Evolutionary conservation across 2,888 invertebrate species (phyloP).

Genomic region (Luperina nickerlii): DNA sequence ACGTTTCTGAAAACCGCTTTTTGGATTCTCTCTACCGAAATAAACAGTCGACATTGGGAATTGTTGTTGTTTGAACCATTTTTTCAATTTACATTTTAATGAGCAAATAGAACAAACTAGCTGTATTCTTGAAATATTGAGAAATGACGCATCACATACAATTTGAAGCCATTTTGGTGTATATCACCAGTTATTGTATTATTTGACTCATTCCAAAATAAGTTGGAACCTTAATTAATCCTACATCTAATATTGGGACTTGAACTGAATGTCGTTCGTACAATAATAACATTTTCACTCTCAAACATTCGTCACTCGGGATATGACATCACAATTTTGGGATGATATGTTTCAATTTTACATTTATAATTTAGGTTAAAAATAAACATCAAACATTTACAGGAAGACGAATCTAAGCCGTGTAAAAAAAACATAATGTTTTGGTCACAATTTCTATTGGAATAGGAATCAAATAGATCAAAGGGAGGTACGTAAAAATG

Average conservation of each 20-base stretch:
- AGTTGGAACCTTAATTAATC: constrained; percentile 50
- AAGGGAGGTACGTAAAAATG: constrained; percentile 24
- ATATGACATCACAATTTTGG: constrained; percentile 78
- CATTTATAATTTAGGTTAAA: constrained; percentile 30
- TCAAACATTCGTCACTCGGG: constrained; percentile 72
- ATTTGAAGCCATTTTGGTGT: background rate
- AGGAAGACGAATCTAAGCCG: constrained; percentile 48
- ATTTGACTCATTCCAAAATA: constrained; percentile 39
- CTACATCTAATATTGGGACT: constrained; percentile 61
- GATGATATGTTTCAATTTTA: constrained; percentile 84
- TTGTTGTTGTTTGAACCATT: constrained; percentile 17
- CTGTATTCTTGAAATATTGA: background rate
- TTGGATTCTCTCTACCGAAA: background rate
- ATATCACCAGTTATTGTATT: background rate
- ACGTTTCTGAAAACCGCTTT: constrained; percentile 14
- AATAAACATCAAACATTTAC: constrained; percentile 36
- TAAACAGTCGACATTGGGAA: constrained; percentile 13
- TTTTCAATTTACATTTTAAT: constrained; percentile 23
- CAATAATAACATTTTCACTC: constrained; percentile 80
- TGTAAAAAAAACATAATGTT: constrained; percentile 18
- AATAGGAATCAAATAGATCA: constrained; percentile 43
- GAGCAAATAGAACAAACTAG: constrained; percentile 21
- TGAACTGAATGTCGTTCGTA: constrained; percentile 68
- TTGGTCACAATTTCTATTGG: constrained; percentile 53
- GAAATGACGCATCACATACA: background rate